Percentiles rank a stretch among this genome's conserved stretches.
Conservation (phyloP, 92 coral and sea anemone genomes). For the Epizoanthus stellaris region DNA sequence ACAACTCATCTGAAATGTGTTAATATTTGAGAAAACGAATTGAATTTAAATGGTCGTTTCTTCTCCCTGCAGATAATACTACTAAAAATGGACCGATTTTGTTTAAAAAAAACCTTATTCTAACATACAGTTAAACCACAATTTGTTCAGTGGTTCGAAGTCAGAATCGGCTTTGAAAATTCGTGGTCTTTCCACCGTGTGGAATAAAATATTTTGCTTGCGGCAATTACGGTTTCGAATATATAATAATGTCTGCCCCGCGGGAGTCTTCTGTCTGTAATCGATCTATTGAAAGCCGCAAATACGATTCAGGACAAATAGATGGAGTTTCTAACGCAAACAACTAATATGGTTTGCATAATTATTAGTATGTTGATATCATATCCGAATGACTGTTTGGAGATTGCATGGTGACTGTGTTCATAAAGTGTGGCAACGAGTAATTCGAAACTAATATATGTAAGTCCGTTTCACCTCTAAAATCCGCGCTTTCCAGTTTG, state of each 20-base stretch:
- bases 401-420: not conserved
- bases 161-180: too few species aligned
- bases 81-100: too few species aligned
- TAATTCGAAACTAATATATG: not conserved
- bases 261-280: slow-evolving; percentile 16
- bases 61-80: too few species aligned
- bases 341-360: slow-evolving; percentile 20
- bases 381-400: slow-evolving; percentile 8
- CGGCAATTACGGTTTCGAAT: not conserved
- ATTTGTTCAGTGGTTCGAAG: too few species aligned
- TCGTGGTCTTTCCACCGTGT: too few species aligned
- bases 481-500: not conserved
- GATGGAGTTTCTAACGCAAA: slow-evolving; percentile 9
- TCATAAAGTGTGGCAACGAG: not conserved
- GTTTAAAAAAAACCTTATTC: too few species aligned
- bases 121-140: too few species aligned
- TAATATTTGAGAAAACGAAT: too few species aligned
- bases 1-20: too few species aligned
- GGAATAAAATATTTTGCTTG: not conserved
- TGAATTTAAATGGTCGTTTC: too few species aligned
- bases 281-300: slow-evolving; percentile 9
- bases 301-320: slow-evolving; percentile 8
- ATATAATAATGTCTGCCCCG: not conserved
- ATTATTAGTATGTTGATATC: not conserved
- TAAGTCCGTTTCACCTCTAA: not conserved